Conservation (phyloP, 1,140 invertebrate species). For the Fopius arisanus region DNA sequence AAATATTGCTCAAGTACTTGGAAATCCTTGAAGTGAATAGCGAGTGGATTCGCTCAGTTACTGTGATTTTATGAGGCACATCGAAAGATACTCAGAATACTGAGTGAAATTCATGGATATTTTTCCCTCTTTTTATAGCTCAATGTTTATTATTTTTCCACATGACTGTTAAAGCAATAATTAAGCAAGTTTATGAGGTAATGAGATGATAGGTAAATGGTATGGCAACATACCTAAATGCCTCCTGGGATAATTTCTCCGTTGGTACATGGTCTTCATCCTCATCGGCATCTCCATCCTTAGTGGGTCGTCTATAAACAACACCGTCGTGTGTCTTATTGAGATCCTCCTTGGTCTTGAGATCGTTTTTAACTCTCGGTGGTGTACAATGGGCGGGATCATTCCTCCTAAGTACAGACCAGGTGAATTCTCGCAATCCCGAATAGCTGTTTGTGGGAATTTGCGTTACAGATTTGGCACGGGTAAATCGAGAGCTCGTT, state of each 20-base stretch:
- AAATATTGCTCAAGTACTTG: no score
- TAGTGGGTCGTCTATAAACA: constrained; percentile 48
- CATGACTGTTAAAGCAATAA: not conserved
- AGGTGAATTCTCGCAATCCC: constrained; percentile 52
- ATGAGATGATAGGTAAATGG: not conserved
- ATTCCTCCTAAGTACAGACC: constrained; percentile 58
- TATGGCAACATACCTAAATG: constrained; percentile 62
- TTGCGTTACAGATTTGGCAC: constrained; percentile 60
- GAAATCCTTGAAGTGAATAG: not conserved
- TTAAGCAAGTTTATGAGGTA: not conserved
- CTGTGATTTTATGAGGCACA: not conserved
- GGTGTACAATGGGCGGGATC: constrained; percentile 47
- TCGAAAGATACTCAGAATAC: no score
- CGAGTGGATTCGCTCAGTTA: not conserved
- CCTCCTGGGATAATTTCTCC: constrained; percentile 74
- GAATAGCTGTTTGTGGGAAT: constrained; percentile 42
- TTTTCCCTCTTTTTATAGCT: not conserved
- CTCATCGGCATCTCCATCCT: constrained; percentile 52
- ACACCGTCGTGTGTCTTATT: constrained; percentile 45
- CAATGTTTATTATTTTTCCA: not conserved
- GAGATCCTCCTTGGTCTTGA: constrained; percentile 34
- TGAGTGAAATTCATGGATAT: not conserved
- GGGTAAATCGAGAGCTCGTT: constrained; percentile 46
- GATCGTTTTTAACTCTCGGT: constrained; percentile 40
- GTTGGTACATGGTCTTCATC: constrained; percentile 62